Evolutionary conservation across 2,113 vertebrate species (phyloP).

Genomic region (Epinephelus lanceolatus): DNA sequence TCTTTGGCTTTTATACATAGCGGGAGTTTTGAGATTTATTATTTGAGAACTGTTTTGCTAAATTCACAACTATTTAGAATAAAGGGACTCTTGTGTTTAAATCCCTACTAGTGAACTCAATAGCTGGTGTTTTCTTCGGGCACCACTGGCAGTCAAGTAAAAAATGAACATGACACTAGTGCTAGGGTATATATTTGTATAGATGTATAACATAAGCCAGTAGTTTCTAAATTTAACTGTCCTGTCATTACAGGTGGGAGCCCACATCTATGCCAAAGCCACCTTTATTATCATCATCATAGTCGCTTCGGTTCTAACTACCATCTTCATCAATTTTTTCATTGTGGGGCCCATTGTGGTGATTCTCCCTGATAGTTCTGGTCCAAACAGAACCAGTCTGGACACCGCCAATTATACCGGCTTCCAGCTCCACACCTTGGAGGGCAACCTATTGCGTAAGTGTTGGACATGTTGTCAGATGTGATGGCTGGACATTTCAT

Average conservation of each 20-base stretch:
- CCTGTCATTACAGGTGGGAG: constrained; percentile 81
- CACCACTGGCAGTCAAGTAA: neutral
- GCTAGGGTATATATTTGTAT: neutral
- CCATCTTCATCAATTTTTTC: constrained; percentile 89
- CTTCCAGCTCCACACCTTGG: constrained; percentile 85
- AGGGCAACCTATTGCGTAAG: constrained; percentile 82
- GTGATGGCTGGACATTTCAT: neutral
- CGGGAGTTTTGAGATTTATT: neutral
- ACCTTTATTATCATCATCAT: constrained; percentile 91
- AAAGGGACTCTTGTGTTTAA: neutral
- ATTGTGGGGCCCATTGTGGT: constrained; percentile 76
- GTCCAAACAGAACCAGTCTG: constrained; percentile 33
- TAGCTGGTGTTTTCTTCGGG: neutral
- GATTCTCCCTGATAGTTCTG: constrained; percentile 61
- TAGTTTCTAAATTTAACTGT: neutral
- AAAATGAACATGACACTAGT: neutral
- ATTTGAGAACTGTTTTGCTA: neutral
- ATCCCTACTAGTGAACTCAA: neutral
- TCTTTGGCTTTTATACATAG: neutral
- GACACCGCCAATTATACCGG: constrained; percentile 83
- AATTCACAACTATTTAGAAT: neutral
- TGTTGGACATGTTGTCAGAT: neutral
- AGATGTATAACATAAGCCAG: neutral
- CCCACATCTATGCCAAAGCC: constrained; percentile 90
- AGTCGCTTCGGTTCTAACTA: constrained; percentile 83